phyloP scores from a whole-genome alignment of 1,140 invertebrate species.

The Megalopta genalis region DNA sequence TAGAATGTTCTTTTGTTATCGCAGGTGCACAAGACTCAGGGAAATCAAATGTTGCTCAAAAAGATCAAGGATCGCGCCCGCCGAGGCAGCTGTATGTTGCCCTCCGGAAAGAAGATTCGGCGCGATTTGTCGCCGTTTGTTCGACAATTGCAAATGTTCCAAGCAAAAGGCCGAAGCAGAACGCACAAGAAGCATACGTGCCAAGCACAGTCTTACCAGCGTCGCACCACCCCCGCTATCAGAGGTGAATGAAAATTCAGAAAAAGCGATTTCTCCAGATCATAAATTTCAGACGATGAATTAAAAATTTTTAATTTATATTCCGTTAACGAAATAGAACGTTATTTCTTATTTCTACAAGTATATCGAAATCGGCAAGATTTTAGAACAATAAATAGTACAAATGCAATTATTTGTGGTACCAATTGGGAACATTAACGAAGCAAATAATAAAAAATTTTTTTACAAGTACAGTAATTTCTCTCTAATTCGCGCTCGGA shows the following conservation, averaged over 20 bases:
- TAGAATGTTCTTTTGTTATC: neutral
- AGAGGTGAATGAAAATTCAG: conserved; percentile 72
- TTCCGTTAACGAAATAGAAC: too few species aligned
- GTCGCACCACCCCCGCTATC: conserved; percentile 75
- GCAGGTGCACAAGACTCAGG: conserved; percentile 67
- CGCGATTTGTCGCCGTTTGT: conserved; percentile 69
- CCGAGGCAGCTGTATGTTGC: conserved; percentile 67
- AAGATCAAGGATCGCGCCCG: conserved; percentile 69
- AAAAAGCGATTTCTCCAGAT: too few species aligned
- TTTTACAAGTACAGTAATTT: too few species aligned
- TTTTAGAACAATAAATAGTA: too few species aligned
- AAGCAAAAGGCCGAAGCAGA: conserved; percentile 60
- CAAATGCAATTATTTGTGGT: too few species aligned
- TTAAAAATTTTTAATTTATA: too few species aligned
- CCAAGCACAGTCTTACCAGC: conserved; percentile 79
- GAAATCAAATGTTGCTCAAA: conserved; percentile 67
- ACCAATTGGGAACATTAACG: too few species aligned
- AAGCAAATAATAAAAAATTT: too few species aligned
- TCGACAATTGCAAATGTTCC: conserved; percentile 63
- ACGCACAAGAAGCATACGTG: conserved; percentile 71
- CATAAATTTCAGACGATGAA: too few species aligned
- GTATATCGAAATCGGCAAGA: too few species aligned
- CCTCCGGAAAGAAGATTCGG: conserved; percentile 72
- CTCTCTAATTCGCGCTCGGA: too few species aligned
- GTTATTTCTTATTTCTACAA: too few species aligned